Evolutionary conservation across 2,888 invertebrate genomes (phyloP), one percentile per base, ranked within the genome.

Genomic region (Diarsia mendica): DNA sequence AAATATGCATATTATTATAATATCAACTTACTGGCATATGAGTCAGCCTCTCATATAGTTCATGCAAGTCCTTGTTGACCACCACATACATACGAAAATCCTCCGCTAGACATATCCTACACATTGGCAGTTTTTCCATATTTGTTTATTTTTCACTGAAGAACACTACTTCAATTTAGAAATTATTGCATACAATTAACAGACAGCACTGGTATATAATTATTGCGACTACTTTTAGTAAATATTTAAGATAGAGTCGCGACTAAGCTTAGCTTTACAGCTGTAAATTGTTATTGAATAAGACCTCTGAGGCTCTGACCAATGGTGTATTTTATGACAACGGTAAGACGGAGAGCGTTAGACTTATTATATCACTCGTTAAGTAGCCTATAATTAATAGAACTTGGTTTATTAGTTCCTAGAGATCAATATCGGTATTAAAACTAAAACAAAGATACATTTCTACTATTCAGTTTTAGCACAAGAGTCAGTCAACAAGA

Each of bases 41-140:
- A 61, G 61, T 39, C 20, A 61, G 61, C 61, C n/a, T 61, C 61
- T 61, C 61, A 61, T 39, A 61, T 39, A 61, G n/a, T n/a, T 61
- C 39, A 1, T 61, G 61, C 3, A 61, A 61, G 1, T 39, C 11
- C 39, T 61, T 61, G 39, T 61, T 61, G 18, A n/a, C n/a, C 55
- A 55, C 23, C 55, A 15, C 23, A n/a, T n/a, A n/a, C 61, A 61
- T 61, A 2, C 6, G 11, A n/a, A 61, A 1, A 11, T 39, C n/a
- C 11, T 39, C n/a, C 13, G 39, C 39, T 61, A n/a, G 9, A 61
- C 61, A 61, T n/a, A 61, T 61, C 39, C 61, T 39, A 39, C 61
- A 61, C 39, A 61, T 61, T 39, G 20, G 39, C 6, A 61, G 11
- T n/a, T 39, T 61, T 39, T 2, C 39, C 61, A 61, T 13, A n/a